These are phyloP conservation scores for Micrasema minimum DNA, from an alignment of 1,140 invertebrate genomes.

Conservation along the genomic window DNA sequence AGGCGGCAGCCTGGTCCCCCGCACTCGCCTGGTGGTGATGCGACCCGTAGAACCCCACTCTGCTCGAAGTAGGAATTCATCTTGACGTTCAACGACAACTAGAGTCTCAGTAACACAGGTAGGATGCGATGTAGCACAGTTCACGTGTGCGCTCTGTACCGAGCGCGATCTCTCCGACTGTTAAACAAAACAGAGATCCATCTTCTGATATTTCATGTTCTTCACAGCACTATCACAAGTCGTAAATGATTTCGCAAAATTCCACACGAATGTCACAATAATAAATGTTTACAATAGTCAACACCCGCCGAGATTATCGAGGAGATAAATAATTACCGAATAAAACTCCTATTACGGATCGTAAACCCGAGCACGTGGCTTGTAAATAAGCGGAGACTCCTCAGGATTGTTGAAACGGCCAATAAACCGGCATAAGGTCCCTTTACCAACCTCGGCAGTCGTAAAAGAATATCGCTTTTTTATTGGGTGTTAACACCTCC, in stretches of 20 bases:
- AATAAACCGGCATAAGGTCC: conserved; percentile 30
- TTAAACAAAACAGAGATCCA: conserved; percentile 37
- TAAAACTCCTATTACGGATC: conserved; percentile 20
- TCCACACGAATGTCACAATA: conserved; percentile 10
- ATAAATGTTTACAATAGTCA: conserved; percentile 2
- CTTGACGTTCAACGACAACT: conserved; percentile 58
- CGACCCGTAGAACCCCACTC: conserved; percentile 89
- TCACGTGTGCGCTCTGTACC: conserved; percentile 15
- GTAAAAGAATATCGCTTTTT: conserved; percentile 44
- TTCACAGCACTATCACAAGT: conserved; percentile 36
- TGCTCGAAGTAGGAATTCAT: conserved; percentile 98
- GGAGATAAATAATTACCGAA: conserved; percentile 31
- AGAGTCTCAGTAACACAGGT: background rate
- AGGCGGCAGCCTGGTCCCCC: conserved; percentile 75
- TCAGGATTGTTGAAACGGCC: conserved; percentile 38
- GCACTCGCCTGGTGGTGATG: conserved; percentile 82
- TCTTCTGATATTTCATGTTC: conserved; percentile 36
- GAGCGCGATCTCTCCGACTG: conserved; percentile 2
- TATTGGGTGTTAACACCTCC: conserved; percentile 40
- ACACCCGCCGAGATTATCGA: conserved; percentile 8
- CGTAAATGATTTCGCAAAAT: conserved; percentile 3
- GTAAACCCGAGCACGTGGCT: conserved; percentile 31
- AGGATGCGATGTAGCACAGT: background rate
- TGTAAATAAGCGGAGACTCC: conserved; percentile 17
- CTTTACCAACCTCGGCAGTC: conserved; percentile 34